Evolutionary conservation across 2,113 vertebrate genomes (phyloP).

Genomic region (Xiphophorus couchianus): DNA sequence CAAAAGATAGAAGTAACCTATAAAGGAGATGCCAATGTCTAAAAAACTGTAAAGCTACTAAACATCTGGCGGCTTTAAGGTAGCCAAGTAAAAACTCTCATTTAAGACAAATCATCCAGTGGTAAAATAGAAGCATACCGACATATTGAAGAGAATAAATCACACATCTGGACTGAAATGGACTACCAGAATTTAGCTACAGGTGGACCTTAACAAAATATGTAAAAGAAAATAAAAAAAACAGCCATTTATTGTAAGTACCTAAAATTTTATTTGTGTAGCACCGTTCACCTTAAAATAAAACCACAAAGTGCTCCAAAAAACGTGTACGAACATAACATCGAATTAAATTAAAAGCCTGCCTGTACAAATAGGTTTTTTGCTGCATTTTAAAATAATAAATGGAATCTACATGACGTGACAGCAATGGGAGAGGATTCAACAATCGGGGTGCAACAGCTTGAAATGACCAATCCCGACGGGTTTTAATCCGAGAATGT

Average conservation of each 20-base stretch:
- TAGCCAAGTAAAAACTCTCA: background rate
- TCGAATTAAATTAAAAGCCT: no score
- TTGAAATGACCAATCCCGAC: no score
- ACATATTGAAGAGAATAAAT: background rate
- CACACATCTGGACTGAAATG: background rate
- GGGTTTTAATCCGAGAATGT: no score
- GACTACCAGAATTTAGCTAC: background rate
- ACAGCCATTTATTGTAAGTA: background rate
- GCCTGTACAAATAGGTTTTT: no score
- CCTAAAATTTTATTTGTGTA: no score
- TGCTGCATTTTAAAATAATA: no score
- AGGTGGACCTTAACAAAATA: background rate
- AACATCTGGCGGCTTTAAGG: background rate
- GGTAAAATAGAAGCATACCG: background rate
- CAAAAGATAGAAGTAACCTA: background rate
- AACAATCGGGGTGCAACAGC: no score
- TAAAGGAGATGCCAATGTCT: background rate
- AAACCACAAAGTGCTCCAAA: no score
- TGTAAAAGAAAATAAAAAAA: background rate
- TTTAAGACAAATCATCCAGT: background rate
- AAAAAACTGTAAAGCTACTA: background rate
- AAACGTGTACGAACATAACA: no score
- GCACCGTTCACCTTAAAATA: no score
- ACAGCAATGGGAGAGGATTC: no score
- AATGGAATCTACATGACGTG: no score